Percentiles rank a stretch among this genome's conserved stretches.
Evolutionary conservation across 1,140 invertebrate genomes (phyloP).

Genomic region (Eupristina koningsbergeri): DNA sequence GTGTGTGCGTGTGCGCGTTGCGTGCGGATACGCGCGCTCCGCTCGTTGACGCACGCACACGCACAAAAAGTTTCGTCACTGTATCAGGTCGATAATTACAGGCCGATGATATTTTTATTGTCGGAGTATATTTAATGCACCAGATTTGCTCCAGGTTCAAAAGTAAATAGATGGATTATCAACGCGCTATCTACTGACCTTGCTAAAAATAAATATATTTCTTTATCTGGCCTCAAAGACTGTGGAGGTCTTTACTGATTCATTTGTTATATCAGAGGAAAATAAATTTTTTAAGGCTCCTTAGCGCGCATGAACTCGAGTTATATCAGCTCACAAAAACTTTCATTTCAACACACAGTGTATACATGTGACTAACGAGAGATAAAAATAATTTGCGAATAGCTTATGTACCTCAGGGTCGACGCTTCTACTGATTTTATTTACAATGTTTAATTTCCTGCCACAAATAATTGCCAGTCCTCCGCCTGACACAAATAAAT

Average conservation of each 20-base stretch:
- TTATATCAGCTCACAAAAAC: conserved; percentile 41
- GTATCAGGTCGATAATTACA: conserved; percentile 38
- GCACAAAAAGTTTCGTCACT: not conserved
- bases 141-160: conserved; percentile 44
- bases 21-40: no score
- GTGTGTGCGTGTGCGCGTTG: no score
- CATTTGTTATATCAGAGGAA: conserved; percentile 50
- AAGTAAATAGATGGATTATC: conserved; percentile 49
- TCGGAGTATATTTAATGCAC: conserved; percentile 27
- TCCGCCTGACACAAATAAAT: conserved; percentile 9
- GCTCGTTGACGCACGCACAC: no score
- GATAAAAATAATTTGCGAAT: conserved; percentile 47
- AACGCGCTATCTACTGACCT: conserved; percentile 50
- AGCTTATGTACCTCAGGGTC: conserved; percentile 27
- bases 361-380: conserved; percentile 16
- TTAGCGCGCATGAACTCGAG: conserved; percentile 13
- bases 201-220: conserved; percentile 51
- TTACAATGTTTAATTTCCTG: conserved; percentile 50
- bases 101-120: conserved; percentile 38
- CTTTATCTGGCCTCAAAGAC: conserved; percentile 49
- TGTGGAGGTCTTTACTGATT: conserved; percentile 49
- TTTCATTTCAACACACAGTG: conserved; percentile 34
- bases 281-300: conserved; percentile 48
- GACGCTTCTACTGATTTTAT: conserved; percentile 44
- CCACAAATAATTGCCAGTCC: conserved; percentile 39